A percentile compares a stretch with the other conserved stretches of the same genome.
Conservation (phyloP, 2,888 invertebrate species). For the Suillia variegata region DNA sequence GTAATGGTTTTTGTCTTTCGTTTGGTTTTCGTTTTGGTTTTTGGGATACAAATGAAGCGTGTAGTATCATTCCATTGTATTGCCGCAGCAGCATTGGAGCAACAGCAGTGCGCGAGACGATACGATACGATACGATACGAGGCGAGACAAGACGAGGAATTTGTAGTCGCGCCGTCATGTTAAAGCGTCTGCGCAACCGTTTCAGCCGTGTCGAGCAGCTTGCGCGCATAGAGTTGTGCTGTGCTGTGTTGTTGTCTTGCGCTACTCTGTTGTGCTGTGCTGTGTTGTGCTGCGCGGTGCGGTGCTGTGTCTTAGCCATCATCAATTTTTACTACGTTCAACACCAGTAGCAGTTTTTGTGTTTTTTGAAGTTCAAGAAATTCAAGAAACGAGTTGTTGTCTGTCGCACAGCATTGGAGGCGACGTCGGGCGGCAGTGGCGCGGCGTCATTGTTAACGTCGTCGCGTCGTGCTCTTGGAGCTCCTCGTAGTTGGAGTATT, state of each 20-base stretch:
- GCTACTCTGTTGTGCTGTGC: too few relatives aligned
- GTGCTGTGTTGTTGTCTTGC: too few relatives aligned
- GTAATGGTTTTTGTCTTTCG: neutral
- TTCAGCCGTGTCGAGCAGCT: too few relatives aligned
- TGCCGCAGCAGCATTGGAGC: neutral
- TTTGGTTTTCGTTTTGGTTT: neutral
- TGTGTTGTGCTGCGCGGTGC: too few relatives aligned
- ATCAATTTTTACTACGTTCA: slow-evolving; percentile 39
- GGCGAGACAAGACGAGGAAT: neutral
- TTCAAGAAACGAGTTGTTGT: slow-evolving; percentile 1
- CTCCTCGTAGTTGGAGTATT: neutral
- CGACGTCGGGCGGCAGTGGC: neutral
- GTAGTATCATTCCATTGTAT: neutral
- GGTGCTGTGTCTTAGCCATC: too few relatives aligned
- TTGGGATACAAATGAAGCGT: slow-evolving; percentile 1
- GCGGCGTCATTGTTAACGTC: neutral
- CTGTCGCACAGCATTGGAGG: neutral
- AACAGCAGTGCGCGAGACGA: neutral
- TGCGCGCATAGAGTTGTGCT: too few relatives aligned
- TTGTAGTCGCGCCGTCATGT: neutral
- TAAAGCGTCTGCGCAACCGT: too few relatives aligned
- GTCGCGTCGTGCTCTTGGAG: neutral
- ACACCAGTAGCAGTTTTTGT: slow-evolving; percentile 48
- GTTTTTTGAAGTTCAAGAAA: slow-evolving; percentile 5
- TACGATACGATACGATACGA: too few relatives aligned